These are phyloP conservation scores for Nasonia oneida DNA, from an alignment of 2,888 invertebrate species.

Conservation along the genomic window DNA sequence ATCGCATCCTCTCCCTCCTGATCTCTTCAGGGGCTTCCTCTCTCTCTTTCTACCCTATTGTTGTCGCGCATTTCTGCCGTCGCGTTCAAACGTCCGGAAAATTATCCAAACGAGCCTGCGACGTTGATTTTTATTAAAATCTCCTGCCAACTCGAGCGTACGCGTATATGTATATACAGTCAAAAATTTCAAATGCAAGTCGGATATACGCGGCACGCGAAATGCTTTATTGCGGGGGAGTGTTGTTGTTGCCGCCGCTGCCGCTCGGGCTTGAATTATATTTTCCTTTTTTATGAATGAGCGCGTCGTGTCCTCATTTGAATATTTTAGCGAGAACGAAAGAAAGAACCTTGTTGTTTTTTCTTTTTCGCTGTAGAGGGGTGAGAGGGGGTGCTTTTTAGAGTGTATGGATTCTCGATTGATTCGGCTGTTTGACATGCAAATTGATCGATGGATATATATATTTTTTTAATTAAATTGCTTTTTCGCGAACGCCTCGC, in stretches of 20 bases:
- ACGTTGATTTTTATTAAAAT: slow-evolving; percentile 42
- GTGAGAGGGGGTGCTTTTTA: not conserved
- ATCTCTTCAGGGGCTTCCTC: slow-evolving; percentile 49
- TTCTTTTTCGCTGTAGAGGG: not conserved
- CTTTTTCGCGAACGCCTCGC: not conserved
- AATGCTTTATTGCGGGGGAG: slow-evolving; percentile 28
- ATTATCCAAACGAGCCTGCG: slow-evolving; percentile 72
- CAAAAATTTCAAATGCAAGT: slow-evolving; percentile 24
- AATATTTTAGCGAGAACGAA: slow-evolving; percentile 9
- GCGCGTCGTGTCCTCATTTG: slow-evolving; percentile 43
- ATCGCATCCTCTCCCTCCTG: slow-evolving; percentile 25
- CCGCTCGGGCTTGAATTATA: not conserved
- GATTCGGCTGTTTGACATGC: not conserved
- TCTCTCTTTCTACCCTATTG: not conserved
- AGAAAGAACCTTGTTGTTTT: not conserved
- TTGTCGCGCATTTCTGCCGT: slow-evolving; percentile 61
- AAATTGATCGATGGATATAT: not conserved
- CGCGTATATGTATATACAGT: not conserved
- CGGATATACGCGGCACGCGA: not conserved
- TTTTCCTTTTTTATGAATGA: slow-evolving; percentile 21
- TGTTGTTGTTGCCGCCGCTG: not conserved
- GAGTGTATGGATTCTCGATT: not conserved
- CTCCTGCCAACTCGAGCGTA: not conserved
- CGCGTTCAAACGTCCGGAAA: slow-evolving; percentile 75
- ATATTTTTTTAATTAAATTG: not conserved